Conservation (phyloP, 2,888 invertebrate species). For the Monopis laevigella region DNA sequence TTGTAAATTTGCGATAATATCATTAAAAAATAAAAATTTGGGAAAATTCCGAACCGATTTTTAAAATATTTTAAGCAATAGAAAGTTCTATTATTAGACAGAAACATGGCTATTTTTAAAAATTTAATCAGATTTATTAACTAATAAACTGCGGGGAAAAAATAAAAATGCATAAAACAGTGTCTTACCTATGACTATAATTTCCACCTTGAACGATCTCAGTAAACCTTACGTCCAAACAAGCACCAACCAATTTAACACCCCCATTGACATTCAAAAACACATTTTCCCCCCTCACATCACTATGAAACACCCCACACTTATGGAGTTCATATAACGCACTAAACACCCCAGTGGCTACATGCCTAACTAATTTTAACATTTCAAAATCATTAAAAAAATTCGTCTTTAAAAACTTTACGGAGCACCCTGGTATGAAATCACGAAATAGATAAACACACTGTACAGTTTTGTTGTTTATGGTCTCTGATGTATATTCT, state of each 20-base stretch:
- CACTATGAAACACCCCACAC: conserved; percentile 84
- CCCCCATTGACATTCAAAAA: conserved; percentile 74
- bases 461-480: conserved; percentile 34
- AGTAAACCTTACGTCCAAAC: conserved; percentile 72
- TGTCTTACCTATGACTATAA: conserved; percentile 42
- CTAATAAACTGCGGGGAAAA: too few species aligned
- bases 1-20: too few species aligned
- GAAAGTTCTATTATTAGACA: too few species aligned
- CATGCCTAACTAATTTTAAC: conserved; percentile 63
- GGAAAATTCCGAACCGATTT: too few species aligned
- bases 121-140: too few species aligned
- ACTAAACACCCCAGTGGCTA: conserved; percentile 76
- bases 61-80: too few species aligned
- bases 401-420: conserved; percentile 35
- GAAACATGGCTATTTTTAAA: too few species aligned
- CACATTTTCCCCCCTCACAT: conserved; percentile 78
- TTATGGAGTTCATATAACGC: conserved; percentile 83
- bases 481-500: conserved; percentile 68
- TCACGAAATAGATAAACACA: conserved; percentile 78
- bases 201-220: conserved; percentile 61
- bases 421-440: conserved; percentile 64
- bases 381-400: conserved; percentile 40
- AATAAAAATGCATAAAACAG: background rate
- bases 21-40: too few species aligned
- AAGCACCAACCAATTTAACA: conserved; percentile 73